Percentiles rank a stretch among this genome's conserved stretches.
These are phyloP conservation scores for Propithecus deckenii DNA, from an alignment of 2,797 vertebrate genomes.

Conservation along the genomic window DNA sequence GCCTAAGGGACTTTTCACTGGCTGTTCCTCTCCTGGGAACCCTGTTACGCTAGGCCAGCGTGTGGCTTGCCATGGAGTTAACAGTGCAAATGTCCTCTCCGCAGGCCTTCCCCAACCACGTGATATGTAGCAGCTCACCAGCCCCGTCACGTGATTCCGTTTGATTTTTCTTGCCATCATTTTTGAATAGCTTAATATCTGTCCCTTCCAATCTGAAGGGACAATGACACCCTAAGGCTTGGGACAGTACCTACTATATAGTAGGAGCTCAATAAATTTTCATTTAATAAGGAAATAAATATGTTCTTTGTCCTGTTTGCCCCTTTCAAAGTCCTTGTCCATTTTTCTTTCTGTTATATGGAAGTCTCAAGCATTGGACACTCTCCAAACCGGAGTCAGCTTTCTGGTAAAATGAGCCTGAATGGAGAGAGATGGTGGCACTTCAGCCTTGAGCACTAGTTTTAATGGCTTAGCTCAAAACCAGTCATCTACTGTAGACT, in stretches of 20 bases:
- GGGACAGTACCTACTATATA: too few relatives aligned
- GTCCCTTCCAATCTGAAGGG: background rate
- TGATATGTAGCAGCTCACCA: rapidly evolving
- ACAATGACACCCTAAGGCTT: background rate
- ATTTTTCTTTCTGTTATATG: background rate
- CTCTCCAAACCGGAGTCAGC: background rate
- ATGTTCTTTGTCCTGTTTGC: background rate
- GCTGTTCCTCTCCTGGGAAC: background rate
- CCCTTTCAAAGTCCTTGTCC: background rate
- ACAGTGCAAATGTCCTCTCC: rapidly evolving
- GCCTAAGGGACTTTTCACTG: background rate
- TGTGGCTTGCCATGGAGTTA: background rate
- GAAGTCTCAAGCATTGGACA: too few relatives aligned
- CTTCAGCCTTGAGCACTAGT: background rate
- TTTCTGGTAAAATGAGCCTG: background rate
- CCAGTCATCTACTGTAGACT: background rate
- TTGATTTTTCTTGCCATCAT: background rate
- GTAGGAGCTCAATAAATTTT: background rate
- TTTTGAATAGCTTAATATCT: background rate
- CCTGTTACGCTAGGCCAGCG: background rate
- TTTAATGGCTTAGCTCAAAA: background rate
- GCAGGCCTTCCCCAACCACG: background rate
- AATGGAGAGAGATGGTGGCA: background rate
- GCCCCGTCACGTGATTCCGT: rapidly evolving
- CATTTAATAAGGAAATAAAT: background rate